A percentile compares a stretch with the other conserved stretches of the same genome.
Conservation (phyloP, 2,113 vertebrate species). For the Pluvialis apricaria region DNA sequence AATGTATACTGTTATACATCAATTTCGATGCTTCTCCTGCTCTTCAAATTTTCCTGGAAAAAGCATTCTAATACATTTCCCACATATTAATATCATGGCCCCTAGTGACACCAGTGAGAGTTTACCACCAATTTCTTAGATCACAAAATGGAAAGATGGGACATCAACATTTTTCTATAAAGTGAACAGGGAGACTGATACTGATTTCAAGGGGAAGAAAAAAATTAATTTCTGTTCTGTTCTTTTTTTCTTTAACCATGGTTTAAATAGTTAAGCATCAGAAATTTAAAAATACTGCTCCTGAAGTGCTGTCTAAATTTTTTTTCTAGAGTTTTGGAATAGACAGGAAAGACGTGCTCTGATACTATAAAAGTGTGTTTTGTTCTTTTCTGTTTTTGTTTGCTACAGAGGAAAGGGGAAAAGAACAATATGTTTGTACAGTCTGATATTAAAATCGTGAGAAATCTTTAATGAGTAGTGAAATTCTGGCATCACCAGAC, state of each 20-base stretch:
- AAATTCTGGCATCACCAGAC: not conserved
- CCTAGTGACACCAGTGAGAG: not conserved
- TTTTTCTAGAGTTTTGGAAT: not conserved
- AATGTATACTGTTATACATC: constrained; percentile 3
- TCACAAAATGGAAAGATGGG: not conserved
- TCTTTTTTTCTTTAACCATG: not conserved
- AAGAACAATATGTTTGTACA: not conserved
- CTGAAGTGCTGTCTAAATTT: not conserved
- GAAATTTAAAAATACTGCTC: not conserved
- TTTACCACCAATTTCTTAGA: not conserved
- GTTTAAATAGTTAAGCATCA: not conserved
- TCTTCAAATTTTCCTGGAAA: not conserved
- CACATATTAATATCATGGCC: not conserved
- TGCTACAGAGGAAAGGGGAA: not conserved
- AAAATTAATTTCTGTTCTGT: not conserved
- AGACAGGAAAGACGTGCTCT: not conserved
- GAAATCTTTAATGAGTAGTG: not conserved
- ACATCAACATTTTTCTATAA: not conserved
- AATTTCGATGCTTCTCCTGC: not conserved
- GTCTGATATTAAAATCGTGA: not conserved
- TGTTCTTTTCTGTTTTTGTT: not conserved
- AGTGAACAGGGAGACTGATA: not conserved
- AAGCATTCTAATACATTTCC: not conserved
- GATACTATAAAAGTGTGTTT: not conserved
- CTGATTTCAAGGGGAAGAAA: not conserved